Conservation (phyloP, 2,113 vertebrate genomes). For the Petrocephalus zakoni region DNA sequence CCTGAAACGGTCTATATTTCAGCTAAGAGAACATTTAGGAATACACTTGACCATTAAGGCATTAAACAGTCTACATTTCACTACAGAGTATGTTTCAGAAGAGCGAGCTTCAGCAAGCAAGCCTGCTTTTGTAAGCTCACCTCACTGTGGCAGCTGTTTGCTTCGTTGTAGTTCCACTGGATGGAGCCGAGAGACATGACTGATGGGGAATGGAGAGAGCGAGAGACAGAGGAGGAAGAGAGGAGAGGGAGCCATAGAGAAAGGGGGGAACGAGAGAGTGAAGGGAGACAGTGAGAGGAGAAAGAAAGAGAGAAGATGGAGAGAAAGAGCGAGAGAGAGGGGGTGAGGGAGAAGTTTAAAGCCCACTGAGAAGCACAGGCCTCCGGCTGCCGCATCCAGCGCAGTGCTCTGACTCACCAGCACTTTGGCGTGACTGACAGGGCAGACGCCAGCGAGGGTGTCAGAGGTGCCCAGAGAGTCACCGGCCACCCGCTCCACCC, state of each 20-base stretch:
- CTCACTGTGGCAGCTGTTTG: not conserved
- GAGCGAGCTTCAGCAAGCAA: not conserved
- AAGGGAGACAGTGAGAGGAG: no score
- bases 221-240: not conserved
- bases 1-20: not conserved
- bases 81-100: not conserved
- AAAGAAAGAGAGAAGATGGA: no score
- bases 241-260: no score
- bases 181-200: conserved; percentile 59
- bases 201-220: conserved; percentile 36
- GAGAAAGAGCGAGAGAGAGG: no score
- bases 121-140: conserved; percentile 2
- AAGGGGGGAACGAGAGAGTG: no score
- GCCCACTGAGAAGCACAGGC: not conserved
- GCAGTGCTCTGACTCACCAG: conserved; percentile 52
- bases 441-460: conserved; percentile 65
- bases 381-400: not conserved
- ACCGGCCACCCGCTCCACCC: conserved; percentile 64
- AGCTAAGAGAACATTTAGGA: no score
- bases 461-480: conserved; percentile 67
- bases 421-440: conserved; percentile 67
- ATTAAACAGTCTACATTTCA: not conserved
- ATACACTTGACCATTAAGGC: no score
- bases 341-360: not conserved
- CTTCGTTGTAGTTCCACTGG: conserved; percentile 34